phyloP scores from a whole-genome alignment of 2,888 invertebrate genomes.

The Strigamia transsilvanica region DNA sequence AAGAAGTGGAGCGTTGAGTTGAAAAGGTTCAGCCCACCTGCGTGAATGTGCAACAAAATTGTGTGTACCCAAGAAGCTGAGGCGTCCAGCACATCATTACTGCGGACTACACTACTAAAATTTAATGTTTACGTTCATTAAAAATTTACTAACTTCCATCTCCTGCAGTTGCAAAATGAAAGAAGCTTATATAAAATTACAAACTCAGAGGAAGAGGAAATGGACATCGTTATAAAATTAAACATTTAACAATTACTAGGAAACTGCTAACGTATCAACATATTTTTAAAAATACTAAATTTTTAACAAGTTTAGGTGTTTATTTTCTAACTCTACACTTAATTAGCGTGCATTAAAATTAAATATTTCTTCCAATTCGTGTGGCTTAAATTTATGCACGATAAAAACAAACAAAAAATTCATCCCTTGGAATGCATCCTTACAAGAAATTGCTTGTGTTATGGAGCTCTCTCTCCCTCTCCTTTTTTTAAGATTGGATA shows the following conservation, averaged over 20 bases:
- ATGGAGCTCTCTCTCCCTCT: neutral
- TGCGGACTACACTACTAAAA: constrained; percentile 41
- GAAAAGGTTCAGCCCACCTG: constrained; percentile 48
- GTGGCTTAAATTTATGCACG: too few species aligned
- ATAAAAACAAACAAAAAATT: too few species aligned
- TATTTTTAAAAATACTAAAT: neutral
- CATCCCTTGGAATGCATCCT: too few species aligned
- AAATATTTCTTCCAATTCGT: too few species aligned
- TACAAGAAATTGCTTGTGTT: too few species aligned
- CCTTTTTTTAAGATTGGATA: neutral
- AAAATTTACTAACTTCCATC: constrained; percentile 15
- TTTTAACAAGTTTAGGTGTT: neutral
- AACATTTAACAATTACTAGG: neutral
- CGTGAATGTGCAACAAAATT: constrained; percentile 38
- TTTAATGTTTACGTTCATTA: constrained; percentile 41
- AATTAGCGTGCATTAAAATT: neutral
- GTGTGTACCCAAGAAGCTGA: constrained; percentile 44
- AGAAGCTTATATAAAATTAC: neutral
- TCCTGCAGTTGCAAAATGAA: neutral
- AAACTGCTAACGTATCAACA: neutral
- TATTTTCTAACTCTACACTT: neutral
- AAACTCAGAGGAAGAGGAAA: neutral
- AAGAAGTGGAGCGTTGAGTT: constrained; percentile 14
- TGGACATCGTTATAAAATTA: neutral
- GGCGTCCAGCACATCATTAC: constrained; percentile 43